A percentile compares a stretch with the other conserved stretches of the same genome.
Evolutionary conservation across 2,113 vertebrate genomes (phyloP).

Genomic region (Pungitius pungitius): DNA sequence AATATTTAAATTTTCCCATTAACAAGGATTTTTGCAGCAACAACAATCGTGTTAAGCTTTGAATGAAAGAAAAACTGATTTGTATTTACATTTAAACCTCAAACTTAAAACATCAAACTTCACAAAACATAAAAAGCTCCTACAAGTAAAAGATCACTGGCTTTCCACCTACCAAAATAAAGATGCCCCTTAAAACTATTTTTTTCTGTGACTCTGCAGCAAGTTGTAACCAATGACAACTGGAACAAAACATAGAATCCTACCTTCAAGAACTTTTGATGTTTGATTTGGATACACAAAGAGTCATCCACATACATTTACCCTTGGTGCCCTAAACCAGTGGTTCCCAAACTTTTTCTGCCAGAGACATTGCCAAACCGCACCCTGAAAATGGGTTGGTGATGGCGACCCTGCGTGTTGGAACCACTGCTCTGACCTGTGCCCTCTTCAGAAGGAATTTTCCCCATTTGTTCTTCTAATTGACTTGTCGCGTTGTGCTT

Average conservation of each 20-base stretch:
- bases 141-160: neutral
- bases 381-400: too few species aligned
- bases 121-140: neutral
- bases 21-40: neutral
- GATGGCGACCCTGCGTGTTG: too few species aligned
- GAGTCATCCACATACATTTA: neutral
- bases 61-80: neutral
- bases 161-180: neutral
- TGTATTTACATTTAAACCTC: neutral
- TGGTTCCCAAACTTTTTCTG: too few species aligned
- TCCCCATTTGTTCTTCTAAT: constrained; percentile 54
- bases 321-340: neutral
- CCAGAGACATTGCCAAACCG: too few species aligned
- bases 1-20: neutral
- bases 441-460: constrained; percentile 20
- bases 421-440: neutral
- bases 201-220: neutral
- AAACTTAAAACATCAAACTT: neutral
- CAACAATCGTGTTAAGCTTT: neutral
- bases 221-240: too few species aligned
- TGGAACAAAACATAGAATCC: neutral
- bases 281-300: neutral
- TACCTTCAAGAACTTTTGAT: neutral
- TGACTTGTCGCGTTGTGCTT: constrained; percentile 51
- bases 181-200: neutral